Percentiles rank a stretch among this genome's conserved stretches.
Conservation (phyloP, 2,888 invertebrate species). For the Scelioninae gen. 2 region DNA sequence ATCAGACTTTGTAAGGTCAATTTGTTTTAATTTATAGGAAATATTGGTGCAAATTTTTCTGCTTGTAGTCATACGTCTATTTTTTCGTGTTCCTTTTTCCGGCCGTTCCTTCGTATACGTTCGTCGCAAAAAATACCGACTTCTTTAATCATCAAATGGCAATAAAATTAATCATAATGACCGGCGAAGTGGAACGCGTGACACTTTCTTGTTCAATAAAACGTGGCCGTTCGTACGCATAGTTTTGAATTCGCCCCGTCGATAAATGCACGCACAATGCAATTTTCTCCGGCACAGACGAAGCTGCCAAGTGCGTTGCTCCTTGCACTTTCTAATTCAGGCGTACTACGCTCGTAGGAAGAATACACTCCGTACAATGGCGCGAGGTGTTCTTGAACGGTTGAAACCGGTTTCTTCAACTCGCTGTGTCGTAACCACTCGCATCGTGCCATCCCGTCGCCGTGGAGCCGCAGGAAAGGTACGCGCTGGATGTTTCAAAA, state of each 20-base stretch:
- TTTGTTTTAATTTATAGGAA: no score
- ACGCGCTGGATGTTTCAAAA: slow-evolving; percentile 19
- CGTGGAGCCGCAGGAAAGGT: slow-evolving; percentile 1
- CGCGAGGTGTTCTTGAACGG: slow-evolving; percentile 50
- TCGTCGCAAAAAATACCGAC: no score
- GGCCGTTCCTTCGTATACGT: no score
- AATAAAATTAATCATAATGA: not conserved
- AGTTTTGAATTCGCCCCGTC: no score
- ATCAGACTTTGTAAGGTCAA: no score
- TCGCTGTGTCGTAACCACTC: slow-evolving; percentile 48
- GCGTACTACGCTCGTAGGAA: slow-evolving; percentile 46
- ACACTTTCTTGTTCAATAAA: slow-evolving; percentile 29
- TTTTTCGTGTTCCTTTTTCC: no score
- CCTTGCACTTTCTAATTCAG: slow-evolving; percentile 53
- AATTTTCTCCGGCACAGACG: slow-evolving; percentile 10
- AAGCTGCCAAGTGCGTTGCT: slow-evolving; percentile 38
- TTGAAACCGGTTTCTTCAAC: slow-evolving; percentile 49
- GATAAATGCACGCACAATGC: slow-evolving; percentile 34
- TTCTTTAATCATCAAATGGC: no score
- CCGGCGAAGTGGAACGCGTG: slow-evolving; percentile 4
- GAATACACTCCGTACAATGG: slow-evolving; percentile 43
- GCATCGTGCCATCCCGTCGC: slow-evolving; percentile 34
- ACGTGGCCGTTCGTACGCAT: no score
- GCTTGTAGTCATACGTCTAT: no score
- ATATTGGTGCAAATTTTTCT: no score